Conservation (phyloP, 2,797 vertebrate genomes). For the Chelon labrosus region DNA sequence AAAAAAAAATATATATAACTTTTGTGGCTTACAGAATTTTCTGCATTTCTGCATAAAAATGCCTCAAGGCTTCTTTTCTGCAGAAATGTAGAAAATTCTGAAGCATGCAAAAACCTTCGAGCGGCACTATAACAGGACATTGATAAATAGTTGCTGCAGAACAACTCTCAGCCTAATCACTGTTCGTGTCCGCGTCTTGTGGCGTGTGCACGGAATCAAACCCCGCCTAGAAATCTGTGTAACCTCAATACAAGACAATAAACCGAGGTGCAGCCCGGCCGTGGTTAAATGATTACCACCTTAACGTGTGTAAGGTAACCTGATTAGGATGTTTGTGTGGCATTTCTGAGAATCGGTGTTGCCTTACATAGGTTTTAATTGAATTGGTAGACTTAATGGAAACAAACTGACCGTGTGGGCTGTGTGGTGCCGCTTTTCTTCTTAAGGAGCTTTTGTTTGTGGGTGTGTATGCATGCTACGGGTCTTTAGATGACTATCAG, state of each 20-base stretch:
- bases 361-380: conserved; percentile 41
- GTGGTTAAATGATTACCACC: conserved; percentile 23
- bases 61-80: too few relatives aligned
- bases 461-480: conserved; percentile 10
- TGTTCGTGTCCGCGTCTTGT: background rate
- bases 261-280: conserved; percentile 12
- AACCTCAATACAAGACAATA: background rate
- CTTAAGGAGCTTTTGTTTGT: conserved; percentile 11
- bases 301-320: conserved; percentile 44
- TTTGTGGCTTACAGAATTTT: too few relatives aligned
- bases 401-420: conserved; percentile 24
- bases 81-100: too few relatives aligned
- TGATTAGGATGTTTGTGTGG: conserved; percentile 25
- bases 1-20: too few relatives aligned
- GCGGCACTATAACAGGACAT: too few relatives aligned
- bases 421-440: conserved; percentile 17
- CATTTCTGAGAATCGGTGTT: conserved; percentile 25
- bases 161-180: background rate
- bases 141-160: background rate
- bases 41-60: too few relatives aligned
- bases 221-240: background rate
- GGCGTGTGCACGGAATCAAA: background rate
- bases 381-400: conserved; percentile 34
- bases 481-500: conserved; percentile 64
- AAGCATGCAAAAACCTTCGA: too few relatives aligned